Evolutionary conservation across 2,113 vertebrate species (phyloP).

Genomic region (Seriola dumerili): DNA sequence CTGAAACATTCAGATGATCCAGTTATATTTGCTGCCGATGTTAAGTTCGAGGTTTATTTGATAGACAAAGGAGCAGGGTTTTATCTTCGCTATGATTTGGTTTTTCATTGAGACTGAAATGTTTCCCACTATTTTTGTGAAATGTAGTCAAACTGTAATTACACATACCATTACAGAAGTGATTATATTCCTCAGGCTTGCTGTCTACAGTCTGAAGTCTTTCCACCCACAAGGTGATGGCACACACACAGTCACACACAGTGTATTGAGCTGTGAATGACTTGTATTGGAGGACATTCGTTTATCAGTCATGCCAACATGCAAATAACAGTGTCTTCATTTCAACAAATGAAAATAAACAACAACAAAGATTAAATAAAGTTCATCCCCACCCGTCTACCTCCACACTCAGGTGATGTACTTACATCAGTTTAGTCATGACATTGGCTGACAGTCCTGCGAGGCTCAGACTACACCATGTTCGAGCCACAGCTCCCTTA

Average conservation of each 20-base stretch:
- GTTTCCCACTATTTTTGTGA: neutral
- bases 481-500: neutral
- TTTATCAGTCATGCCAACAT: constrained; percentile 35
- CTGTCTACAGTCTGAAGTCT: neutral
- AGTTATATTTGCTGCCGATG: neutral
- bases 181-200: neutral
- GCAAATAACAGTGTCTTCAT: constrained; percentile 24
- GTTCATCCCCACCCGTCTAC: neutral
- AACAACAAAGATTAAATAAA: neutral
- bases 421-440: too few relatives aligned
- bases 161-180: neutral
- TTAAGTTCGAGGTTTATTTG: neutral
- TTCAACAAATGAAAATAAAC: constrained; percentile 16
- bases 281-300: constrained; percentile 44
- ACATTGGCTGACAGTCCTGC: too few relatives aligned
- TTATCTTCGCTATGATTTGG: neutral
- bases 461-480: neutral
- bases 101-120: neutral
- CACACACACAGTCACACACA: constrained; percentile 5
- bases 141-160: neutral
- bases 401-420: neutral
- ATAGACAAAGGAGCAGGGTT: neutral
- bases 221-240: neutral
- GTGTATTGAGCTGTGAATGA: constrained; percentile 53
- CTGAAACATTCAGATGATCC: neutral